Base-by-base conservation (phyloP, 2,797 vertebrate species). In the Pantherophis vulpinus region DNA sequence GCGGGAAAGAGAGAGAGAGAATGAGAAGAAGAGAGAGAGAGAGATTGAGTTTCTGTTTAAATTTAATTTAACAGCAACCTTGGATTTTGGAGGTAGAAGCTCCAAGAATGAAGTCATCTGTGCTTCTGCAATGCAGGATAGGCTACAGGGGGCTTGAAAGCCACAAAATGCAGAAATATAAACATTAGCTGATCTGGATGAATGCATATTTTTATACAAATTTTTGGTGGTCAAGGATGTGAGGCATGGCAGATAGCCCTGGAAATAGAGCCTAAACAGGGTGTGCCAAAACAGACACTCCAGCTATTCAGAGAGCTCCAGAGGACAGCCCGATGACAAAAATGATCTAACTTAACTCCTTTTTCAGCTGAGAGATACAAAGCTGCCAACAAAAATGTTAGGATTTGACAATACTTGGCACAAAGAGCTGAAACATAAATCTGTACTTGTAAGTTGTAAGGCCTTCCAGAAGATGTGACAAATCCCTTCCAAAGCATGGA, bases 321-420 rank as follows among this genome's bases (percentile, higher is more conserved):
- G 94, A 97, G 92, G 95, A 93, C 94, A 88, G 89, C 86, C 58
- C 23, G 87, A 59, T 91, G 95, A 91, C 95, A 94, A 16, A 18
- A 51, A 94, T 93, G 91, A 97, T 94, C 95, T 95, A 96, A 95
- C 90, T 92, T 88, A 94, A 94, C 94, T 97, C 96, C 96, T 93
- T 96, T 91, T 96, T 97, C 95, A 96, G 91, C 83, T 6, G 93
- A 95, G 96, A 93, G 90, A 94, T 88, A 66, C 54, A 83, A 91
- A 47, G 86, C 92, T 97, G 97, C 97, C 97, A 97, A 97, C 94
- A 95, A 97, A 97, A 97, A 97, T 93, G 93, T 97, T 95, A 94
- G 94, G 93, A 94, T 96, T 96, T 96, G 97, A 96, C 96, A 97
- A 96, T 96, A 92, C 94, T 97, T 97, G 97, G 97, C 97, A 96